Evolutionary conservation across 2,888 invertebrate species (phyloP).

Genomic region (Tanypteryx hageni): DNA sequence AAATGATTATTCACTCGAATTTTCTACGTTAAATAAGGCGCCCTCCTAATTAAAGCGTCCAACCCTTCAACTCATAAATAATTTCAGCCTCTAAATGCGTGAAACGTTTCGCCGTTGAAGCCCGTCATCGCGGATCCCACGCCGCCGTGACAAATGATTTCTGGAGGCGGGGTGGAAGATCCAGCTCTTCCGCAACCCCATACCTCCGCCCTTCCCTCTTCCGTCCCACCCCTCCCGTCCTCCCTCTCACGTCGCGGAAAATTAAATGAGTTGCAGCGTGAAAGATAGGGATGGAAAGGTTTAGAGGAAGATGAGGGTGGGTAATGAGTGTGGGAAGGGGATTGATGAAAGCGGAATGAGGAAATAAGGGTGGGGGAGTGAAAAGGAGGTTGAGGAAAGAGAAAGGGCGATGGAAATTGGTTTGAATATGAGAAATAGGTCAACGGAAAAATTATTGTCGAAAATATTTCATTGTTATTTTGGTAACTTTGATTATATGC

Average conservation of each 20-base stretch:
- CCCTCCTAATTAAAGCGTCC: constrained; percentile 29
- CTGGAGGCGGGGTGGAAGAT: neutral
- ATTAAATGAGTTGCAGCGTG: constrained; percentile 5
- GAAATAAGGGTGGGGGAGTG: too few relatives aligned
- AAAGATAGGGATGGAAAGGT: neutral
- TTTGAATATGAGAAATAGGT: too few relatives aligned
- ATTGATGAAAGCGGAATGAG: neutral
- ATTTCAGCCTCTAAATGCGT: constrained; percentile 25
- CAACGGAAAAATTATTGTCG: too few relatives aligned
- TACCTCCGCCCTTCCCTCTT: neutral
- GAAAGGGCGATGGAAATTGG: too few relatives aligned
- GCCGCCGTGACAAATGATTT: constrained; percentile 35
- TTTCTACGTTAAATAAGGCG: constrained; percentile 27
- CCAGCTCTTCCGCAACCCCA: neutral
- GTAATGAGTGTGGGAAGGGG: neutral
- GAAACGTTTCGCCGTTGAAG: neutral
- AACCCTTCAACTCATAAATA: constrained; percentile 27
- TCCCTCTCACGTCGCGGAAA: neutral
- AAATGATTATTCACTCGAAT: constrained; percentile 46
- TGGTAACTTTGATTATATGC: too few relatives aligned
- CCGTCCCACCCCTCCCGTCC: neutral
- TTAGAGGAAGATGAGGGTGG: neutral
- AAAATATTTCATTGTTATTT: too few relatives aligned
- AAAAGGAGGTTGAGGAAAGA: too few relatives aligned
- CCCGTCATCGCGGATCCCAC: constrained; percentile 12